Evolutionary conservation across 1,140 invertebrate species (phyloP).

Genomic region (Bathynomus jamesi): DNA sequence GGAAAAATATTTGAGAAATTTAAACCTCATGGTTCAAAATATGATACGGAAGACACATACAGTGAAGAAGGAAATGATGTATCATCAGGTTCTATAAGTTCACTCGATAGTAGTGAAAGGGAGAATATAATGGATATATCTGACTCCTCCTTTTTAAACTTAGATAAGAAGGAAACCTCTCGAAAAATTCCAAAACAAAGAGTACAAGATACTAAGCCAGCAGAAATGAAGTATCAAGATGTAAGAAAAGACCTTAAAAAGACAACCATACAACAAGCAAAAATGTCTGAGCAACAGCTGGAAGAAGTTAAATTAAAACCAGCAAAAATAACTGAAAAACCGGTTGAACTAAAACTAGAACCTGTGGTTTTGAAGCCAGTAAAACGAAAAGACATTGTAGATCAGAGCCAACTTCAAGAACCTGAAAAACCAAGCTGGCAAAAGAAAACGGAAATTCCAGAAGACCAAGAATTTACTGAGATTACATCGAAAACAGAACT

Average conservation of each 20-base stretch:
- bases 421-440: conserved; percentile 40
- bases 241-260: not conserved
- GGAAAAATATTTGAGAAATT: not conserved
- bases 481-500: conserved; percentile 3
- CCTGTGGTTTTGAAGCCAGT: conserved; percentile 21
- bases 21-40: not conserved
- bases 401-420: conserved; percentile 27
- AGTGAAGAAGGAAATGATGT: not conserved
- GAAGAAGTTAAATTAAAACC: conserved; percentile 16
- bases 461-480: conserved; percentile 15
- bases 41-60: not conserved
- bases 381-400: conserved; percentile 10
- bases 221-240: not conserved
- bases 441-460: conserved; percentile 16
- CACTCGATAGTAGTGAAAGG: too few relatives aligned
- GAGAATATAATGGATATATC: too few relatives aligned
- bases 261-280: conserved; percentile 10
- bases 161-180: not conserved
- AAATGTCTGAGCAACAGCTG: conserved; percentile 3
- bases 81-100: too few relatives aligned
- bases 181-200: not conserved
- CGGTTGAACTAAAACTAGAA: conserved; percentile 12
- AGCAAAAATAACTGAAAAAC: conserved; percentile 6
- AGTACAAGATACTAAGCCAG: not conserved
- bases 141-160: not conserved